Conservation (phyloP, 2,113 vertebrate species). For the Aegotheles bennettii region DNA sequence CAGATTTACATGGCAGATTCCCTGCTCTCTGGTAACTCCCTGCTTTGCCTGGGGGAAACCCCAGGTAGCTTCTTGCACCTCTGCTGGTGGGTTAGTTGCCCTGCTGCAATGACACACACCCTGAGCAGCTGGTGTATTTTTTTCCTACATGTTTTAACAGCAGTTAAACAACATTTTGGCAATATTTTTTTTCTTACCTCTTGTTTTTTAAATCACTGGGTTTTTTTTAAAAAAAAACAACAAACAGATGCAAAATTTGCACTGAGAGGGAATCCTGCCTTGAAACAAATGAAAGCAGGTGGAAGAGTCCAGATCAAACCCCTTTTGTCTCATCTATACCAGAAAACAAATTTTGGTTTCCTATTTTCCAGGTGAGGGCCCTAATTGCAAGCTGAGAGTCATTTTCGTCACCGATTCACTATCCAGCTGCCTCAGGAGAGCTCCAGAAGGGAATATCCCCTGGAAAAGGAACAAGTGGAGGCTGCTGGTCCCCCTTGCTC, state of each 20-base stretch:
- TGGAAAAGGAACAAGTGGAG: neutral
- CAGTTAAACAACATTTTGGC: neutral
- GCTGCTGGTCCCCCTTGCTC: neutral
- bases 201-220: neutral
- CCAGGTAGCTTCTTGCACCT: neutral
- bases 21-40: neutral
- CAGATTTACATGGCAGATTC: neutral
- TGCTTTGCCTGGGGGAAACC: neutral
- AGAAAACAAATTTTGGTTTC: neutral
- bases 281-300: neutral
- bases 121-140: neutral
- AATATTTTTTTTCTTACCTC: neutral
- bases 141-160: accelerated
- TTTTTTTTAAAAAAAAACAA: neutral
- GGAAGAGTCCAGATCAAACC: neutral
- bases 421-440: neutral
- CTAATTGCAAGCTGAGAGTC: neutral
- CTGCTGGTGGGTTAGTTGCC: accelerated
- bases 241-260: neutral
- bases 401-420: neutral
- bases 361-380: neutral
- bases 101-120: neutral
- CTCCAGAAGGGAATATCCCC: neutral
- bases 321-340: neutral
- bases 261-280: neutral